Evolutionary conservation across 2,113 vertebrate genomes (phyloP).

Genomic region (Hydrolagus affinis): DNA sequence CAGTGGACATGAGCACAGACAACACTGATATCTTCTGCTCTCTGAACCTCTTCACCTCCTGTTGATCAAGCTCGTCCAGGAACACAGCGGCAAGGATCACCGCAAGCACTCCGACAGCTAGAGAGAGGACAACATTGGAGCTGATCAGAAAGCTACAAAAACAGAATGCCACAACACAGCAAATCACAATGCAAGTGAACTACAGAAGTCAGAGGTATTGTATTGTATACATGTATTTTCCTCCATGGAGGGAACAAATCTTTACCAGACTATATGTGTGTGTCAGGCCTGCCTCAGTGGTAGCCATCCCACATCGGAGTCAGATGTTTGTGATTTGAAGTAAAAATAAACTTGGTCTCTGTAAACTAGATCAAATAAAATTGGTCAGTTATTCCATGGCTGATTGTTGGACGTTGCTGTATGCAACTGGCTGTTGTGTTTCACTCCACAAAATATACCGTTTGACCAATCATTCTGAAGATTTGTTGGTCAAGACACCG

Average conservation of each 20-base stretch:
- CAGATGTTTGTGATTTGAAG: too few species aligned
- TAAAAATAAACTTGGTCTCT: too few species aligned
- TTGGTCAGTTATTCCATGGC: too few species aligned
- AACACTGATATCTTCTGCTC: constrained; percentile 52
- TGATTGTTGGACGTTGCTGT: too few species aligned
- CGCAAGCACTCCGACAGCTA: constrained; percentile 77
- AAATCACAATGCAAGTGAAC: constrained; percentile 38
- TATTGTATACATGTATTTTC: too few species aligned
- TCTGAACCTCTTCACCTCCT: constrained; percentile 47
- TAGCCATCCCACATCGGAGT: too few species aligned
- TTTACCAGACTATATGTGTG: background rate
- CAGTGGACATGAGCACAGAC: constrained; percentile 71
- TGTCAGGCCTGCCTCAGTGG: background rate
- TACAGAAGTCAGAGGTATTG: accelerated
- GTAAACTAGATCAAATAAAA: too few species aligned
- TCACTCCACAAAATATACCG: too few species aligned
- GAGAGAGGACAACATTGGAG: constrained; percentile 37
- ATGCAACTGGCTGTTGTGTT: too few species aligned
- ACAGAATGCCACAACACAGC: constrained; percentile 37
- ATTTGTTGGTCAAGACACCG: too few species aligned
- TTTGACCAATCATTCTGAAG: too few species aligned
- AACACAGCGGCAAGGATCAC: constrained; percentile 67
- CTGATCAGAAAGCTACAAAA: constrained; percentile 3
- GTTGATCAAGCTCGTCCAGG: constrained; percentile 66
- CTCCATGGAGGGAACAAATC: too few species aligned